Evolutionary conservation across 1,140 invertebrate genomes (phyloP), one percentile per base, ranked within the genome.

Genomic region (Drosophila pallidifrons): DNA sequence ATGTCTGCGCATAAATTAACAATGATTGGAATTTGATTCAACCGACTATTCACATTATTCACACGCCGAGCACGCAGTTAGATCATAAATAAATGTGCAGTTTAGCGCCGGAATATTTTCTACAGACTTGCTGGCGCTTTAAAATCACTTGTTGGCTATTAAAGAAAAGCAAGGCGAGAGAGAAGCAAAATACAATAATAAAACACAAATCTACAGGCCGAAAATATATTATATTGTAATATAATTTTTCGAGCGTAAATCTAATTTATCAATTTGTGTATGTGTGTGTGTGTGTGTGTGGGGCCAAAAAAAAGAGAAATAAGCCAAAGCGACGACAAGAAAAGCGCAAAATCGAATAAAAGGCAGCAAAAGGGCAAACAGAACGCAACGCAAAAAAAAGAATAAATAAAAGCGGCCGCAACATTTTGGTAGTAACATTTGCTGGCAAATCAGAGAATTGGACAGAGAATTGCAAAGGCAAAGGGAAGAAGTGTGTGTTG

Each of bases 211-310:
- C 73, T 64, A 74, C 59, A 55, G 64, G 52, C 63, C 47, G 30
- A 72, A 87, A 87, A 67, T 75, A 79, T 82, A 47, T 87, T 87
- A 79, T 88, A 86, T 85, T 86, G 81, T 90, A 89, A 89, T 89
- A 81, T 90, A 85, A 89, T 85, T 89, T 89, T 78, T 89, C 60
- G 55, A 89, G 85, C 86, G 86, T 89, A 89, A 89, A 89, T 89
- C 81, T 85, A 89, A 89, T 89, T 89, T 89, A 89, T 89, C 86
- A 89, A 89, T 89, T 89, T 89, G 77, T 79, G 66, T 61, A 41
- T 69, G 47, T 67, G 46, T 25, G 46, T 51, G 16, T 64, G 13
- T 8, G 16, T 41, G 20, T 41, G 55, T 58, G 58, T 60, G 47
- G 54, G 65, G 47, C 30, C 43, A 3, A 41, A 65, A 65, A 41